Percentiles rank a stretch among this genome's conserved stretches.
These are phyloP conservation scores for Geococcyx californianus DNA, from an alignment of 2,113 vertebrate species.

Conservation along the genomic window DNA sequence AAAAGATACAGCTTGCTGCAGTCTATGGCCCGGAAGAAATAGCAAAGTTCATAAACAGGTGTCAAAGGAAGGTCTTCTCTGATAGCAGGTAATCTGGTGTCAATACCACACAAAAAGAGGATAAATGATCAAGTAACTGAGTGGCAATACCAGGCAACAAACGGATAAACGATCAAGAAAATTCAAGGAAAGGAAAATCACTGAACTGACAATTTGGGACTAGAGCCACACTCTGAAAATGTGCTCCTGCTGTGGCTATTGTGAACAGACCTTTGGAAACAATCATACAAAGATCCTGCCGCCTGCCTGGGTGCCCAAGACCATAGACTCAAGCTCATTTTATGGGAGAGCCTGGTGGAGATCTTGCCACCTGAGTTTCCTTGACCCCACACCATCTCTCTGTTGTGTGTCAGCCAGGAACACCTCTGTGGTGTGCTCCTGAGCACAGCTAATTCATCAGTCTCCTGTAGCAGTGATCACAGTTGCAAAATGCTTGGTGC, in stretches of 20 bases:
- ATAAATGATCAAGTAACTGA: background rate
- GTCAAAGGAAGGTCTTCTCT: background rate
- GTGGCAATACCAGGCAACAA: background rate
- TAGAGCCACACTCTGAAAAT: background rate
- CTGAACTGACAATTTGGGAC: background rate
- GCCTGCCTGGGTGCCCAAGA: fast-evolving
- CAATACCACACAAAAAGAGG: background rate
- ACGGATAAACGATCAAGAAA: background rate
- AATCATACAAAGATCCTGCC: background rate
- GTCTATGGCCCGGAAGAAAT: background rate
- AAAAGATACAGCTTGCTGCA: background rate
- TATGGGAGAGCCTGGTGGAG: background rate
- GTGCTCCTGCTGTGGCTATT: background rate
- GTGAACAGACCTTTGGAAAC: background rate
- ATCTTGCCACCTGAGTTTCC: background rate
- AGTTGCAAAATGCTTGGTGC: background rate
- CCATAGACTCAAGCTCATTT: background rate
- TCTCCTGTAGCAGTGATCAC: background rate
- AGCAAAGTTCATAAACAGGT: background rate
- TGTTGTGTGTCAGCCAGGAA: background rate
- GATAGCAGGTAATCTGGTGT: background rate
- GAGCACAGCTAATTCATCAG: background rate
- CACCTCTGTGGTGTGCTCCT: background rate
- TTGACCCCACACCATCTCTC: background rate
- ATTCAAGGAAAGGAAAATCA: background rate